These are phyloP conservation scores for Triplophysa rosa DNA, from an alignment of 2,113 vertebrate genomes.

Conservation along the genomic window DNA sequence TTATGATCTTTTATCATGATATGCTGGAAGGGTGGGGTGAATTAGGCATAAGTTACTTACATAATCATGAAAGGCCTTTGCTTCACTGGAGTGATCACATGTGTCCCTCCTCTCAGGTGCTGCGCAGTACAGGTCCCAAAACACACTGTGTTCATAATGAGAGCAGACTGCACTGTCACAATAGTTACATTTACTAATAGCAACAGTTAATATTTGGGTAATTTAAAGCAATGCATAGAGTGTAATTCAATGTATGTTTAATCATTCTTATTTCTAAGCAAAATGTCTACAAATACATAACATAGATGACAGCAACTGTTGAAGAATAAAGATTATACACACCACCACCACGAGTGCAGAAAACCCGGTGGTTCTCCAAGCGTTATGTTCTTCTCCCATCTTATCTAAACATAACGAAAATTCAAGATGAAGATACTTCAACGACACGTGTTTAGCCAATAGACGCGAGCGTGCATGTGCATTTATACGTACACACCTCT, in stretches of 20 bases:
- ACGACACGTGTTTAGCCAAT: not conserved
- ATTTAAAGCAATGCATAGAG: not conserved
- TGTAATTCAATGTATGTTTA: too few relatives aligned
- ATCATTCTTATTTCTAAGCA: too few relatives aligned
- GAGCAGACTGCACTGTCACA: not conserved
- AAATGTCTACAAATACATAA: not conserved
- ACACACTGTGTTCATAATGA: constrained; percentile 44
- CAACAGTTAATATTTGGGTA: too few relatives aligned
- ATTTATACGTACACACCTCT: constrained; percentile 80
- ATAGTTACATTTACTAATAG: not conserved
- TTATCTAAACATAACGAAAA: constrained; percentile 69
- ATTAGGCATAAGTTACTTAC: constrained; percentile 46
- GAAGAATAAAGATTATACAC: constrained; percentile 60
- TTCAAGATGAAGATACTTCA: not conserved
- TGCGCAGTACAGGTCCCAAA: constrained; percentile 58
- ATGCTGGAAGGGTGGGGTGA: not conserved
- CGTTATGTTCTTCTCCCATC: constrained; percentile 85
- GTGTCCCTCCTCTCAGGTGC: constrained; percentile 55
- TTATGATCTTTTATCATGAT: not conserved
- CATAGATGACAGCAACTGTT: not conserved
- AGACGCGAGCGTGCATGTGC: not conserved
- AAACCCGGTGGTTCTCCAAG: constrained; percentile 82
- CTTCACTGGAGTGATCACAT: constrained; percentile 58
- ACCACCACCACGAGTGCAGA: constrained; percentile 85
- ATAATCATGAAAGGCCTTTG: constrained; percentile 59